phyloP scores from a whole-genome alignment of 2,113 vertebrate genomes.

The Paracanthobrama guichenoti region DNA sequence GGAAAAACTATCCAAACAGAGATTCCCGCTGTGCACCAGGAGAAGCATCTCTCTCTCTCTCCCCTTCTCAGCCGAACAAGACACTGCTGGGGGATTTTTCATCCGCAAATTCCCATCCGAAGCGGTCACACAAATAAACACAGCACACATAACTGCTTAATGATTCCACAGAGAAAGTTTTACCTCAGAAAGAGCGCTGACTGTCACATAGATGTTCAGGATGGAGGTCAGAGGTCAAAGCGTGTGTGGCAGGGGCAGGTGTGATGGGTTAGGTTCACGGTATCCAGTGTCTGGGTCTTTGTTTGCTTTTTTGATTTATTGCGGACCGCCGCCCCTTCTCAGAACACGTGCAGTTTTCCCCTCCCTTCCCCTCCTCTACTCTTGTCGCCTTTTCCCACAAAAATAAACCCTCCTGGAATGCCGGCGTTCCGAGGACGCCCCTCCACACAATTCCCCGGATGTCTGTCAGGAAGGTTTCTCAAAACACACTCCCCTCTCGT shows the following conservation, averaged over 20 bases:
- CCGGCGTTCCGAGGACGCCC: constrained; percentile 53
- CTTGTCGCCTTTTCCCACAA: constrained; percentile 72
- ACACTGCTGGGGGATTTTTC: constrained; percentile 45
- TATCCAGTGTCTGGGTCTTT: constrained; percentile 69
- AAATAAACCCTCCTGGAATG: constrained; percentile 77
- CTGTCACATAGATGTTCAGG: constrained; percentile 58
- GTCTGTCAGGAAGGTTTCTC: constrained; percentile 56
- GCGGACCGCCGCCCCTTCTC: constrained; percentile 64
- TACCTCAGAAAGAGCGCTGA: neutral
- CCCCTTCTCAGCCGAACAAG: neutral
- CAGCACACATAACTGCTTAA: constrained; percentile 20
- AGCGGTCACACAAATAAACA: constrained; percentile 39
- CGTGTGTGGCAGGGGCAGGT: constrained; percentile 75
- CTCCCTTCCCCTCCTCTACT: constrained; percentile 53
- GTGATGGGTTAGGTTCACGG: constrained; percentile 60
- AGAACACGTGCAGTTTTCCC: constrained; percentile 63
- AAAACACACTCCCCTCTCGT: constrained; percentile 61
- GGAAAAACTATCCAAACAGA: constrained; percentile 69
- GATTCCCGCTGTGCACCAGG: constrained; percentile 51
- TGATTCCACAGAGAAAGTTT: constrained; percentile 22
- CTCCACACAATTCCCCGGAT: constrained; percentile 60
- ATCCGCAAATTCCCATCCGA: neutral
- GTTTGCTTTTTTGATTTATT: constrained; percentile 77
- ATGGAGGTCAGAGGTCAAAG: constrained; percentile 50
- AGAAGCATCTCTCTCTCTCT: constrained; percentile 45